Base-by-base conservation (phyloP, 2,113 vertebrate genomes). In the Tiliqua scincoides region DNA sequence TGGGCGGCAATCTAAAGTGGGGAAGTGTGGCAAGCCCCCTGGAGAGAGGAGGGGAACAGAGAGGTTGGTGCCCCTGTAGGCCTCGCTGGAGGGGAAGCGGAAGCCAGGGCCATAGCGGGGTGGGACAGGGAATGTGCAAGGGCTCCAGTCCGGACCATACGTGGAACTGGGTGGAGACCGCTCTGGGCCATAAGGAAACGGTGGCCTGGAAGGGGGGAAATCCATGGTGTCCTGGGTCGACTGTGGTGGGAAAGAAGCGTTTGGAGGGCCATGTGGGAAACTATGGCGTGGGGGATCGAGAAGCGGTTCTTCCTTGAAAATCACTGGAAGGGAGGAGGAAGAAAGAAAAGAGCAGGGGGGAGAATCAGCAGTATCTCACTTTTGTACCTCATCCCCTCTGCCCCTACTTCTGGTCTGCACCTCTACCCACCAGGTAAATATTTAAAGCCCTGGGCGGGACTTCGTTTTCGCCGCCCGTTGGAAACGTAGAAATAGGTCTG, bases 391-490 rank as follows among this genome's bases (percentile, higher is more conserved):
- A n/a, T n/a, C 9, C 23, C 65, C n/a, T 15, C 80, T 8, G 3
- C 61, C 18, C 0, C 8, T 21, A 27, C 6, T 7, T 27, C 17
- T 70, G 17, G 7, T 12, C 27, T 65, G 2, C 15, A 23, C 3
- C 52, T 12, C 18, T 1, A 57, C 88, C 2, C 87, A 98, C 98
- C 95, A 79, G 98, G 98, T 54, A 98, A 95, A 89, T 97, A 98
- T 89, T 97, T 98, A 95, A 98, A 98, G 83, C 96, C 97, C 91
- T 98, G 98, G 6, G 97, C 98, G 76, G 97, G 97, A 92, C 98
- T 98, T 83, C 98, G 94, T 90, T 98, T 98, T 91, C 98, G 96
- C 80, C 98, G 96, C 27, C 98, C 98, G 8, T 98, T 98, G 86
- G 98, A 98, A 65, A 98, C 97, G 3, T 98, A 98, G 82, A 98